A percentile compares a stretch with the other conserved stretches of the same genome.
Evolutionary conservation across 2,113 vertebrate species (phyloP).

Genomic region (Smithornis capensis): DNA sequence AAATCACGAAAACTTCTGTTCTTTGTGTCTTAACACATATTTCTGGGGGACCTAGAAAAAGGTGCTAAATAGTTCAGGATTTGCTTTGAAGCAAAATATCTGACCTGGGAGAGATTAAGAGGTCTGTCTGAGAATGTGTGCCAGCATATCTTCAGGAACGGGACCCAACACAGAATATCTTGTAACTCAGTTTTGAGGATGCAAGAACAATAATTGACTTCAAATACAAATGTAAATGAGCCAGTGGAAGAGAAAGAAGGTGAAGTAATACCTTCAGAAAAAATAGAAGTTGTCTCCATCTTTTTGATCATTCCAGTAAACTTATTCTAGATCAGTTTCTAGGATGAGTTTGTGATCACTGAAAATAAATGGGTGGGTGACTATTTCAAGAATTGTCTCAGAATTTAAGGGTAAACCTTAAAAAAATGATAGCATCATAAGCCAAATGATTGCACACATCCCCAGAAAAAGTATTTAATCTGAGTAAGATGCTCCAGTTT

Average conservation of each 20-base stretch:
- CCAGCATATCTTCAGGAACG: not conserved
- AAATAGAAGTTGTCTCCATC: not conserved
- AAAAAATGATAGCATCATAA: not conserved
- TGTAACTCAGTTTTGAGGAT: not conserved
- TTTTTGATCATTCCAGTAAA: not conserved
- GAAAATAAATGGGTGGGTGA: not conserved
- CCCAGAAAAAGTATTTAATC: not conserved
- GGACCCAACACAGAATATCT: not conserved
- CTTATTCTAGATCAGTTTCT: not conserved
- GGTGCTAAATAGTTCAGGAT: accelerated
- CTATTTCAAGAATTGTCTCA: not conserved
- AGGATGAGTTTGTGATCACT: not conserved
- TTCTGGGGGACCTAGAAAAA: not conserved
- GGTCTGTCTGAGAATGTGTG: not conserved
- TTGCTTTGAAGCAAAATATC: not conserved
- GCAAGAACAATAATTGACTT: not conserved
- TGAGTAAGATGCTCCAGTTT: not conserved
- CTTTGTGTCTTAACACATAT: no score
- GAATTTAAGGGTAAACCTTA: not conserved
- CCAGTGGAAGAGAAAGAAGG: not conserved
- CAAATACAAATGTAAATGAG: not conserved
- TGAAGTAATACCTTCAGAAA: not conserved
- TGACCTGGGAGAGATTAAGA: not conserved
- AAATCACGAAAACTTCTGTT: not conserved
- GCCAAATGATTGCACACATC: not conserved